Percentiles rank a stretch among this genome's conserved stretches.
phyloP scores from a whole-genome alignment of 2,888 invertebrate species.

The Drosophila tripunctata region DNA sequence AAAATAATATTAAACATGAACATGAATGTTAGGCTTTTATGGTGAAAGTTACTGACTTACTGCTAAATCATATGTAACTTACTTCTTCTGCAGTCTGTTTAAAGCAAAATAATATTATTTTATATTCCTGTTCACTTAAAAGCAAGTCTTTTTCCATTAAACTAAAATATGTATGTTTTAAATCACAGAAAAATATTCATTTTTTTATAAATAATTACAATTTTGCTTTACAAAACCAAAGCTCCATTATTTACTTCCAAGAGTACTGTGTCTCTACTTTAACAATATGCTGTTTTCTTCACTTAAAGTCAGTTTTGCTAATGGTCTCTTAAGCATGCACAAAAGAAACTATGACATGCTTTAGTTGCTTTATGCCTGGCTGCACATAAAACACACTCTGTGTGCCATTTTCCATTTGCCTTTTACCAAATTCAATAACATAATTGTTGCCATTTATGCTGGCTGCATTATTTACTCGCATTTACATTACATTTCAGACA shows the following conservation, averaged over 20 bases:
- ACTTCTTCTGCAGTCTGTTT: too few relatives aligned
- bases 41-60: too few relatives aligned
- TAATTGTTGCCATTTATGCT: constrained; percentile 66
- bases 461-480: constrained; percentile 56
- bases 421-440: constrained; percentile 60
- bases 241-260: too few relatives aligned
- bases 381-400: constrained; percentile 9
- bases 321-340: background rate
- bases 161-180: too few relatives aligned
- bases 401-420: constrained; percentile 24
- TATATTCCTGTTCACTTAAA: too few relatives aligned
- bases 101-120: too few relatives aligned
- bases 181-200: too few relatives aligned
- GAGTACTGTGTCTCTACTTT: background rate
- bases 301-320: background rate
- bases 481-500: constrained; percentile 40
- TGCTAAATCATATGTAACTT: too few relatives aligned
- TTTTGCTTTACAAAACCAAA: background rate
- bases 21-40: too few relatives aligned
- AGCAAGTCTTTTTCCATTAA: too few relatives aligned
- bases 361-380: constrained; percentile 4
- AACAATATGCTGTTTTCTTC: background rate
- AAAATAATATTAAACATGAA: too few relatives aligned
- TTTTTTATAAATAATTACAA: too few relatives aligned
- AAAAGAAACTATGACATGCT: constrained; percentile 9